Evolutionary conservation across 2,888 invertebrate species (phyloP), one percentile per base, ranked within the genome.

Genomic region (Drosophila buzzatii): DNA sequence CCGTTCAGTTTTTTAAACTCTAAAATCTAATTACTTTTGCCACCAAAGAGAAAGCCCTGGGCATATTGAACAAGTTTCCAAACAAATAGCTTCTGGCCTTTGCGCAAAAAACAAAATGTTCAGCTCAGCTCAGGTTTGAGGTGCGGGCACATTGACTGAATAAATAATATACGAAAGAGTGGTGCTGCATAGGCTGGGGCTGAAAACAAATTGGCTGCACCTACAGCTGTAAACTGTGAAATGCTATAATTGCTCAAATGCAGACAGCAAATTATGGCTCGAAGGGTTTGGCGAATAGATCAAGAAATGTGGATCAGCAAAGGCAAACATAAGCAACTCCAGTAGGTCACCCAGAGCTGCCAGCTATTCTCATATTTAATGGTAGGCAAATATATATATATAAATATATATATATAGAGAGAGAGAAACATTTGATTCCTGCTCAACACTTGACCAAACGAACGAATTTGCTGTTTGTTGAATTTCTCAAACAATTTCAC

Each of bases 311-410:
- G 20, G 53, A 47, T 41, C 23, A 56, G 18, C 16, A 39, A 18
- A 31, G 20, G 20, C 31, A 51, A 51, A 33, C 16, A 51, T 18
- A 51, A 35, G 7, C 33, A 47, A 49, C 57, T 27, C 27, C 60
- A 69, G 55, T 72, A 45, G 86, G 81, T 85, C 59, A 82, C 86
- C 81, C 67, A 82, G 23, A 85, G 81, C 85, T 70, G 9, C 20
- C 33, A 76, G 82, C 77, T 42, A 27, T 39, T 23, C 49, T 20
- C 3, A 31, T 27, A 53, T 70, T 63, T 23, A 47, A 37, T 60
- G 27, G 20, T 33, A 45, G 70, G 41, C 37, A 31, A 49, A 49
- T 8, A 31, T 31, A 49, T n/a, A 31, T 16, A 3, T 14, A 27
- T 9, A 16, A 2, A 45, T 14, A 37, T 37, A 37, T 37, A 35